Evolutionary conservation across 2,888 invertebrate genomes (phyloP), one percentile per base, ranked within the genome.

Genomic region (Caenorhabditis uteleia): DNA sequence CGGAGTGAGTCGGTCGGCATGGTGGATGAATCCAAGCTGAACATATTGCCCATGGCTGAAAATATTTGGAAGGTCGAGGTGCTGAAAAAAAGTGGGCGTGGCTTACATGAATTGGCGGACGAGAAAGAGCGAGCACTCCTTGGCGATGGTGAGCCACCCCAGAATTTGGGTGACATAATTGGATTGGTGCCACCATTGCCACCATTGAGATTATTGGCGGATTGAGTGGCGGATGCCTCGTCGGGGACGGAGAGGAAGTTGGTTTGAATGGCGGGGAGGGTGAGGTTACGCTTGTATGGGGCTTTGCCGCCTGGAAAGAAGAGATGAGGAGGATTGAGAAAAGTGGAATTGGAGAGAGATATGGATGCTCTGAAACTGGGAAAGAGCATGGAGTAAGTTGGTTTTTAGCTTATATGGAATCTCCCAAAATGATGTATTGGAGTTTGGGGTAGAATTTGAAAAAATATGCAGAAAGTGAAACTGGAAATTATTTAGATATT

Each of bases 141-240:
- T 2, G 70, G 70, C 18, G 70, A 70, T 3, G 70, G 70, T 33
- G 65, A 65, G 14, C 70, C 70, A 18, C 70, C 70, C 70, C 70
- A 70, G 46, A 70, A 70, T 27, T 61, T 53, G 2, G 54, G 59
- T 4, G 67, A 56, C 10, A 44, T 38, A 21, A 39, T 50, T 12
- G 50, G 33, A 31, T 39, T 45, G 8, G 40, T 46, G 39, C 50
- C 46, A 26, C n/a, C n/a, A n/a, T n/a, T n/a, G n/a, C n/a, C n/a
- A n/a, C n/a, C n/a, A n/a, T n/a, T n/a, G n/a, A 5, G 5, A 27
- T n/a, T 29, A 16, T n/a, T 18, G 10, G 51, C 48, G 12, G 62
- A 53, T 34, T 62, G 56, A 2, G 43, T 25, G 2, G 14, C 21
- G 0, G 54, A 68, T 8, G 64, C 58, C 5, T 50, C 59, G 23